Evolutionary conservation across 2,888 invertebrate genomes (phyloP).

Genomic region (Eupithecia exiguata): DNA sequence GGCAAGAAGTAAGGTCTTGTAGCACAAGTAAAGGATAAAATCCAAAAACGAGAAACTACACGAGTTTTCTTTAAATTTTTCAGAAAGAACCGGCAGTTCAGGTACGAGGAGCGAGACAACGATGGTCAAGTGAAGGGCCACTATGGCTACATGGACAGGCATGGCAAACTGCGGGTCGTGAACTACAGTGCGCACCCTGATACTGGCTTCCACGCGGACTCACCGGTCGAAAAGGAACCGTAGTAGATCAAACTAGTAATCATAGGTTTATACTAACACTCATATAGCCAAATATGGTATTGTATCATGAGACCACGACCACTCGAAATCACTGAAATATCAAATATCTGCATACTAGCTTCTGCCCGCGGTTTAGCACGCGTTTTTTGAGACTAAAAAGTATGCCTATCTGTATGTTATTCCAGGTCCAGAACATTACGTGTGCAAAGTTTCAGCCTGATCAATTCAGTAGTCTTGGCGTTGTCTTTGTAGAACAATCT

Average conservation of each 20-base stretch:
- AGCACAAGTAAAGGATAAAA: too few relatives aligned
- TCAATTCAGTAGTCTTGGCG: too few relatives aligned
- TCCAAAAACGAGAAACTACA: too few relatives aligned
- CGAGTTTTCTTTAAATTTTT: slow-evolving; percentile 52
- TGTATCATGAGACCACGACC: not conserved
- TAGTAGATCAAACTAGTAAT: not conserved
- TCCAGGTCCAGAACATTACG: too few relatives aligned
- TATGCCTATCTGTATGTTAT: too few relatives aligned
- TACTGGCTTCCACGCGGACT: slow-evolving; percentile 87
- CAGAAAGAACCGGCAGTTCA: slow-evolving; percentile 91
- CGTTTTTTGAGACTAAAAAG: too few relatives aligned
- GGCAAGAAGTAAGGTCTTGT: too few relatives aligned
- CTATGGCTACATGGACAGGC: slow-evolving; percentile 91
- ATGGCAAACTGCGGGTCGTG: slow-evolving; percentile 89
- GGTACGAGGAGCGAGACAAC: slow-evolving; percentile 90
- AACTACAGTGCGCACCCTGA: slow-evolving; percentile 90
- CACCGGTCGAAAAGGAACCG: slow-evolving; percentile 51
- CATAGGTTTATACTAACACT: not conserved
- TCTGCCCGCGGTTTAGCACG: too few relatives aligned
- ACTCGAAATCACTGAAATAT: not conserved
- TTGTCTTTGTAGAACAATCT: too few relatives aligned
- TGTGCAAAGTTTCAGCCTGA: too few relatives aligned
- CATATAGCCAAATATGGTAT: not conserved
- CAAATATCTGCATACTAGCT: not conserved
- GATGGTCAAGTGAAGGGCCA: slow-evolving; percentile 90